Conservation (phyloP, 2,888 invertebrate species). For the Tridacna gigas region DNA sequence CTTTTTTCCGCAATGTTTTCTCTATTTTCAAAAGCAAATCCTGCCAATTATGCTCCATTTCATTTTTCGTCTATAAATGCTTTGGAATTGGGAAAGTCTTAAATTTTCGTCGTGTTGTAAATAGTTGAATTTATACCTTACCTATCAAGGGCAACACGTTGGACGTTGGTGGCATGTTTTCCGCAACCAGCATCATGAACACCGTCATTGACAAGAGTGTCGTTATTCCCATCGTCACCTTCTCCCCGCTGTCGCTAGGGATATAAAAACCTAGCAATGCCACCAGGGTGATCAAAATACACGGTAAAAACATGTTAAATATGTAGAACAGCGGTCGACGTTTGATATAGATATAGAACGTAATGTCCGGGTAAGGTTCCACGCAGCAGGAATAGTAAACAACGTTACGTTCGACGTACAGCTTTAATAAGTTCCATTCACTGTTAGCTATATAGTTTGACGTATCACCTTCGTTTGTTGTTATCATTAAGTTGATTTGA, state of each 20-base stretch:
- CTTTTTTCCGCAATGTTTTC: background rate
- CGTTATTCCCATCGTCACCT: slow-evolving; percentile 87
- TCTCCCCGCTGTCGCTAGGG: slow-evolving; percentile 87
- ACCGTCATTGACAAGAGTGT: slow-evolving; percentile 87
- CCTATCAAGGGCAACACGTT: slow-evolving; percentile 87
- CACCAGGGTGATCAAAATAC: slow-evolving; percentile 86
- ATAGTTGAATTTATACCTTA: slow-evolving; percentile 70
- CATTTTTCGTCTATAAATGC: too few relatives aligned
- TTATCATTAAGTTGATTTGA: slow-evolving; percentile 80
- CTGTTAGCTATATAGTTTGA: slow-evolving; percentile 96
- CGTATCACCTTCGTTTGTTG: slow-evolving; percentile 91
- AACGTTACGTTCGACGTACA: slow-evolving; percentile 85
- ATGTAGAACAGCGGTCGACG: slow-evolving; percentile 87
- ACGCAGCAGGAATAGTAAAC: slow-evolving; percentile 87
- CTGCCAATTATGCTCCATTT: too few relatives aligned
- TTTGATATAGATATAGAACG: slow-evolving; percentile 85
- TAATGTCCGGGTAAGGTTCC: slow-evolving; percentile 86
- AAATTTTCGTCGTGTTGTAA: too few relatives aligned
- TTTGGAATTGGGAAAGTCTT: too few relatives aligned
- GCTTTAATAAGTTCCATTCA: slow-evolving; percentile 91
- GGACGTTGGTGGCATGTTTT: slow-evolving; percentile 87
- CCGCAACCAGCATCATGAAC: slow-evolving; percentile 87
- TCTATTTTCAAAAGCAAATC: too few relatives aligned
- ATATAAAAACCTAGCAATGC: slow-evolving; percentile 87
- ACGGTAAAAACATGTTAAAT: slow-evolving; percentile 87